These are phyloP conservation scores for Daboia siamensis DNA, from an alignment of 2,113 vertebrate species.

Conservation along the genomic window DNA sequence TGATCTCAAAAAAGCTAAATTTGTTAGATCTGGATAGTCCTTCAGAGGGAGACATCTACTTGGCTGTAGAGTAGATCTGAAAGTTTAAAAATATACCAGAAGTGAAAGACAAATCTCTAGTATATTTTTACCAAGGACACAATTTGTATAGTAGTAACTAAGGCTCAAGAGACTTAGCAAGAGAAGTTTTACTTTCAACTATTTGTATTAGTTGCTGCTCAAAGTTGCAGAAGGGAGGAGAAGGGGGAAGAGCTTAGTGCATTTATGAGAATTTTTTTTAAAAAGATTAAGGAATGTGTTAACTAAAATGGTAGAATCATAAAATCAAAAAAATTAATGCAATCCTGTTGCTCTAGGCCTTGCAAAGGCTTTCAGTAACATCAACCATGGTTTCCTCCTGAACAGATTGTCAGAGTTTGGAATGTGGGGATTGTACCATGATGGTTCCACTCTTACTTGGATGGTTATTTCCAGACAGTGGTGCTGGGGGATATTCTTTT, in stretches of 20 bases:
- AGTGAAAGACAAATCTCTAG: neutral
- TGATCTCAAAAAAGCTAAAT: neutral
- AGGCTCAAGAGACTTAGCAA: neutral
- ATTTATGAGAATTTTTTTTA: no score
- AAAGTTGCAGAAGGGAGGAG: no score
- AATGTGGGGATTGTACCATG: neutral
- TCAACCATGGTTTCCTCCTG: neutral
- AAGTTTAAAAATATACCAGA: neutral
- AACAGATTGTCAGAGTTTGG: neutral
- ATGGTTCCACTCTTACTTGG: neutral
- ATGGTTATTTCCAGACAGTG: neutral
- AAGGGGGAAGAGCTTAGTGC: no score
- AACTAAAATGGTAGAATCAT: no score
- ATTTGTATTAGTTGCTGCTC: neutral
- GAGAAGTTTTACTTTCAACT: neutral
- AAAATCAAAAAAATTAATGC: neutral
- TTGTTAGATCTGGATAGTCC: constrained; percentile 4
- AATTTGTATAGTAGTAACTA: neutral
- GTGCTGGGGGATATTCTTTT: neutral
- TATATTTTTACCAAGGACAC: neutral
- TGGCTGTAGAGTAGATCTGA: neutral
- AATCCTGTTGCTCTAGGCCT: neutral
- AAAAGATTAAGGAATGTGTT: no score
- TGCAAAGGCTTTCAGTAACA: no score
- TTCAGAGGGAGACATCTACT: neutral